These are phyloP conservation scores for Tenualosa ilisha DNA, from an alignment of 2,797 vertebrate species.

Conservation along the genomic window DNA sequence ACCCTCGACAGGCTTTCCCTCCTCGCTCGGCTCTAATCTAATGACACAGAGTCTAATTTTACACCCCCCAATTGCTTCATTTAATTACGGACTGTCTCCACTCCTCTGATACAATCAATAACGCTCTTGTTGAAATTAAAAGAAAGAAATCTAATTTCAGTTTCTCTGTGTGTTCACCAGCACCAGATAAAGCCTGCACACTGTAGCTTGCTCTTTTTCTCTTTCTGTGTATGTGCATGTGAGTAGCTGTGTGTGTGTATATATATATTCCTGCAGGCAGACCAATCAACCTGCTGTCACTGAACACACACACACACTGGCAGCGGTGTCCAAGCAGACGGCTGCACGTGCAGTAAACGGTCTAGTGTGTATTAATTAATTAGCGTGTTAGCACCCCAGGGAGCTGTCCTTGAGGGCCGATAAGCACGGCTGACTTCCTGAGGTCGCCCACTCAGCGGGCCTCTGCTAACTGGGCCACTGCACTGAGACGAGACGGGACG, in stretches of 20 bases:
- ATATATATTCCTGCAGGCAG: neutral
- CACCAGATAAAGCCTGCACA: neutral
- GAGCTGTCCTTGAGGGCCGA: conserved; percentile 3
- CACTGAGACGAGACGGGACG: neutral
- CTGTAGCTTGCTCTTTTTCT: neutral
- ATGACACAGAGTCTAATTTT: conserved; percentile 81
- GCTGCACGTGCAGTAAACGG: neutral
- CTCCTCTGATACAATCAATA: conserved; percentile 74
- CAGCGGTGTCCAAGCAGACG: neutral
- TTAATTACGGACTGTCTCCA: conserved; percentile 80
- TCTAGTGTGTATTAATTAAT: conserved; percentile 19
- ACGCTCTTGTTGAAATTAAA: conserved; percentile 55
- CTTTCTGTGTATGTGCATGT: neutral
- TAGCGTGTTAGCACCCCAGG: neutral
- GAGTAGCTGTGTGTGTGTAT: neutral
- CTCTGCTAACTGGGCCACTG: conserved; percentile 10
- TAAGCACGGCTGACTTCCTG: neutral
- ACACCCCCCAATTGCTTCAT: conserved; percentile 77
- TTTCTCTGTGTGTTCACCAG: conserved; percentile 10
- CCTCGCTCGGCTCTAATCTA: conserved; percentile 67
- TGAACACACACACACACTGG: neutral
- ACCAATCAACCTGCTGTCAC: neutral
- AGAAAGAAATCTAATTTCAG: conserved; percentile 24
- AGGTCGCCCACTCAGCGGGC: neutral
- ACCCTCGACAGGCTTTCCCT: conserved; percentile 60